Base-by-base conservation (phyloP, 2,797 vertebrate genomes). In the Pipistrellus pygmaeus region DNA sequence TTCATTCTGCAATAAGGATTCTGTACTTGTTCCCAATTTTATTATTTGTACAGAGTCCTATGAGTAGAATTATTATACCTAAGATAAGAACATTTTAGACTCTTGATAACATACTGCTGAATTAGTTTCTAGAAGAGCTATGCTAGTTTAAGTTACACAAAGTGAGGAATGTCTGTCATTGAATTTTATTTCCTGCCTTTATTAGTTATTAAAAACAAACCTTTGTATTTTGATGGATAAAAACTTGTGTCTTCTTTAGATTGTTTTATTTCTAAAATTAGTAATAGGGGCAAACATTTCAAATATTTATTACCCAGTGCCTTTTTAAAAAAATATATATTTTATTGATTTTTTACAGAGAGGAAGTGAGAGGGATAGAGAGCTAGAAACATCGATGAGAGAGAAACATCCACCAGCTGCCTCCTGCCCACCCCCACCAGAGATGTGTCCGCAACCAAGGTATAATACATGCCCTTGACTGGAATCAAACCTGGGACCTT, bases 231-330 rank as follows among this genome's bases (percentile, higher is more conserved):
- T 41, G 41, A 51, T 88, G 41, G 46, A 32, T 66, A 15, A 32
- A 72, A 86, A 44, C 30, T 86, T 66, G 17, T 71, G 44, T 73
- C 73, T 78, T 87, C 73, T 78, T 87, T 71, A 85, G 20, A 57
- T 81, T 83, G 30, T 84, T 92, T 93, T 89, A 6, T 84, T 91
- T 95, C 66, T 71, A 85, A 77, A 88, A 85, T 71, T 73, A 84
- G 27, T 73, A 90, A 18, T 27, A 23, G 12, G 20, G 71, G 9
- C 30, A 76, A 69, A 46, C 13, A 62, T 76, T 86, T 95, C 25
- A 64, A 91, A 32, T 68, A 2, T 88, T 88, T 80, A 76, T 88
- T 95, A 80, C 23, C 14, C 8, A 38, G 32, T 85, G 6, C 18
- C 15, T 71, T 92, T 85, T 55, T 1, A 53, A 77, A 53, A 38